These are phyloP conservation scores for Varanus salvator DNA, from an alignment of 2,113 vertebrate species.

Conservation along the genomic window DNA sequence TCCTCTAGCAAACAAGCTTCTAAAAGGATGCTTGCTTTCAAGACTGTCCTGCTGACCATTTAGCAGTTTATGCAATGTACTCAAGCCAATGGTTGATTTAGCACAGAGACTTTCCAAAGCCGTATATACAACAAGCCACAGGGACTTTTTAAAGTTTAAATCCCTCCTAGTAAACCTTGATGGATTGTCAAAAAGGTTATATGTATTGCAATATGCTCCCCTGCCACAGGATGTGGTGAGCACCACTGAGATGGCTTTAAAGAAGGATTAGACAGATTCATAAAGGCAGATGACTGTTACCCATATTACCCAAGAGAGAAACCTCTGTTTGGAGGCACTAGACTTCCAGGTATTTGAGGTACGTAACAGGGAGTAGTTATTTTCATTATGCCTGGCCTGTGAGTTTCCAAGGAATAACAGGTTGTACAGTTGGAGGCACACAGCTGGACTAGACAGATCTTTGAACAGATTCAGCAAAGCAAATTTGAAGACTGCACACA, in stretches of 20 bases:
- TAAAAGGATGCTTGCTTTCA: background rate
- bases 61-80: background rate
- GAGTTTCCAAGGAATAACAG: background rate
- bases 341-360: background rate
- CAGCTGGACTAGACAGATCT: background rate
- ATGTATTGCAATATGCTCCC: background rate
- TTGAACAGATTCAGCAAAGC: background rate
- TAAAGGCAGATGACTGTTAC: background rate
- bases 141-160: background rate
- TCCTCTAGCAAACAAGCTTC: background rate
- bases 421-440: background rate
- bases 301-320: background rate
- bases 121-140: background rate
- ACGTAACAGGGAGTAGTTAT: background rate
- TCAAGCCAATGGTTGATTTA: background rate
- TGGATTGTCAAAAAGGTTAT: background rate
- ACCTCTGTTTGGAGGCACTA: background rate
- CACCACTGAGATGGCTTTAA: background rate
- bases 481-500: background rate
- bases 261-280: background rate
- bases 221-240: background rate
- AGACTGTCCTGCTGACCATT: background rate
- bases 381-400: background rate
- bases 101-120: background rate
- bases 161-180: background rate